Evolutionary conservation across 2,888 invertebrate species (phyloP), one percentile per base, ranked within the genome.

Genomic region (Hermaeophaga mercurialis): DNA sequence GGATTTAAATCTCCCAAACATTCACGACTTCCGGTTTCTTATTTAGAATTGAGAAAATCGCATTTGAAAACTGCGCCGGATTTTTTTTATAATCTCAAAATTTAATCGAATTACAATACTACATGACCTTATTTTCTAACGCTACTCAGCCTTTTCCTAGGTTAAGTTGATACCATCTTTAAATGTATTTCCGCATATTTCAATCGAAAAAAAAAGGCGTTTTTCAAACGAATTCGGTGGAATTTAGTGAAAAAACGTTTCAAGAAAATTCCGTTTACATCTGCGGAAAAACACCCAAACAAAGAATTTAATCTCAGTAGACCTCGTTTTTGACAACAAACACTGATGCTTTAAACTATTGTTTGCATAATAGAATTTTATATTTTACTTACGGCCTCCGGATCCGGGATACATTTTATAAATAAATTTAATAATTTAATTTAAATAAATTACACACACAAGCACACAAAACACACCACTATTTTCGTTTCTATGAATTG

Each of bases 391-490:
- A 77, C 77, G 75, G 72, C 76, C 76, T 71, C 74, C 74, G 66
- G 75, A 69, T 73, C 75, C 77, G 57, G 76, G 72, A 71, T 74
- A 77, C 77, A 77, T 77, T 59, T 66, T 75, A 58, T 54, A 55
- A 39, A n/a, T 38, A 31, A 22, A 22, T 22, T 22, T 44, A 36
- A 34, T 73, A 59, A n/a, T n/a, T n/a, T 67, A 24, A 19, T 73
- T 66, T 68, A 56, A 59, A 66, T 69, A 68, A 73, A 69, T 67
- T 72, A 67, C 64, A 66, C 71, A 72, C 74, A 76, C 75, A 72
- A 70, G 70, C 74, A 75, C 75, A 75, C 73, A 68, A 71, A 28
- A 72, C 73, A 74, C 76, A 74, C 75, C 73, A 75, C 73, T 72
- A 73, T 64, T 69, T 55, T 70, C 55, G 44, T 48, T 61, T 64